These are phyloP conservation scores for Halisarca cf. caerulea DNA, from an alignment of 37 sponge, comb jelly and placozoan genomes.

Conservation along the genomic window DNA sequence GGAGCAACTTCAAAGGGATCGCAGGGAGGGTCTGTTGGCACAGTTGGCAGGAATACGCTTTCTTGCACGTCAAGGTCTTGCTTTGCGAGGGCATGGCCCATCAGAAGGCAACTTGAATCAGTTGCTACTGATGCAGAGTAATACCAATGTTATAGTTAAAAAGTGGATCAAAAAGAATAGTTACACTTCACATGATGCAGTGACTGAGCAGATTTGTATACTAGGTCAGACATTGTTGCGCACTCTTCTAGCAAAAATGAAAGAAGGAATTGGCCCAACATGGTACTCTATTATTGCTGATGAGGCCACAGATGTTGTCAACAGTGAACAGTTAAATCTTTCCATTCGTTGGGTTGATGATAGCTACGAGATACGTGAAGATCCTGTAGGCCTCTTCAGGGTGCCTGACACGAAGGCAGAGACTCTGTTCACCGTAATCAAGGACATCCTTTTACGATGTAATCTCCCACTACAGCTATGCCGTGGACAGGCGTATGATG, in stretches of 20 bases:
- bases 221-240: slow-evolving; percentile 47
- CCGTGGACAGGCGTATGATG: slow-evolving; percentile 62
- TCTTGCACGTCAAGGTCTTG: slow-evolving; percentile 55
- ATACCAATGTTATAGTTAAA: slow-evolving; percentile 33
- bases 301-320: slow-evolving; percentile 58
- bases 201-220: slow-evolving; percentile 47
- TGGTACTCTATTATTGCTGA: slow-evolving; percentile 63
- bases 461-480: slow-evolving; percentile 45
- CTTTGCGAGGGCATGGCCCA: slow-evolving; percentile 53
- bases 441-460: slow-evolving; percentile 53
- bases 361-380: slow-evolving; percentile 56
- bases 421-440: slow-evolving; percentile 39
- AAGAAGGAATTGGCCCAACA: slow-evolving; percentile 40
- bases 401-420: slow-evolving; percentile 52
- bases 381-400: slow-evolving; percentile 41
- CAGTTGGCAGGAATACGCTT: slow-evolving; percentile 49
- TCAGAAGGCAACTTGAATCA: slow-evolving; percentile 56
- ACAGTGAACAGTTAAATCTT: slow-evolving; percentile 49
- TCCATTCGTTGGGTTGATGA: slow-evolving; percentile 58
- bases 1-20: slow-evolving; percentile 25
- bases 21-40: slow-evolving; percentile 47
- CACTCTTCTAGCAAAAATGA: slow-evolving; percentile 36
- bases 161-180: slow-evolving; percentile 33
- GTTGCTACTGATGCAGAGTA: slow-evolving; percentile 31
- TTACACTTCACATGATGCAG: slow-evolving; percentile 39